Evolutionary conservation across 2,888 invertebrate genomes (phyloP).

Genomic region (Lasioglossum calceatum): DNA sequence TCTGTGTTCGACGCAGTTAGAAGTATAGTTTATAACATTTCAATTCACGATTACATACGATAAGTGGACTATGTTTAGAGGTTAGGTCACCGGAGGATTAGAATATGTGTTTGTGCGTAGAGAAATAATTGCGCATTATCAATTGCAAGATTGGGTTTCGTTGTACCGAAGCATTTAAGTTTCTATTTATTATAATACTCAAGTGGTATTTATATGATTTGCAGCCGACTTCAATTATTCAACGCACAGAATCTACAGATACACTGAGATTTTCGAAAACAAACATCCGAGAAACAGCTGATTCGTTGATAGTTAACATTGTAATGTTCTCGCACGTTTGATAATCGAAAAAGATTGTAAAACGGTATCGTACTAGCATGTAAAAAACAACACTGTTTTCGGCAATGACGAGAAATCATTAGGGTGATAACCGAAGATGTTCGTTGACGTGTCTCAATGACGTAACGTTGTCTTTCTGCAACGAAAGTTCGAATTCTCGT

Average conservation of each 20-base stretch:
- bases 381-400: conserved; percentile 18
- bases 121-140: background rate
- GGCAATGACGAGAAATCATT: conserved; percentile 29
- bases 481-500: conserved; percentile 39
- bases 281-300: conserved; percentile 48
- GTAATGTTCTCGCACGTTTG: background rate
- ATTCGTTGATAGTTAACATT: conserved; percentile 33
- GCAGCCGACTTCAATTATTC: conserved; percentile 40
- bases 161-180: background rate
- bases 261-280: conserved; percentile 17
- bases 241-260: background rate
- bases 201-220: conserved; percentile 17
- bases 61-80: conserved; percentile 15
- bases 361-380: background rate
- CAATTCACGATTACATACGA: background rate
- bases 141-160: background rate
- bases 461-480: conserved; percentile 68
- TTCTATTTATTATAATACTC: background rate
- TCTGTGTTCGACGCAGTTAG: background rate
- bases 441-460: conserved; percentile 79
- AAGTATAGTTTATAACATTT: background rate
- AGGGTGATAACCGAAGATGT: conserved; percentile 57
- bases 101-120: conserved; percentile 2
- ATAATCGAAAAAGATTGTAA: background rate
- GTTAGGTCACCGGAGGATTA: conserved; percentile 31